Evolutionary conservation across 2,113 vertebrate species (phyloP).

Genomic region (Anas platyrhynchos): DNA sequence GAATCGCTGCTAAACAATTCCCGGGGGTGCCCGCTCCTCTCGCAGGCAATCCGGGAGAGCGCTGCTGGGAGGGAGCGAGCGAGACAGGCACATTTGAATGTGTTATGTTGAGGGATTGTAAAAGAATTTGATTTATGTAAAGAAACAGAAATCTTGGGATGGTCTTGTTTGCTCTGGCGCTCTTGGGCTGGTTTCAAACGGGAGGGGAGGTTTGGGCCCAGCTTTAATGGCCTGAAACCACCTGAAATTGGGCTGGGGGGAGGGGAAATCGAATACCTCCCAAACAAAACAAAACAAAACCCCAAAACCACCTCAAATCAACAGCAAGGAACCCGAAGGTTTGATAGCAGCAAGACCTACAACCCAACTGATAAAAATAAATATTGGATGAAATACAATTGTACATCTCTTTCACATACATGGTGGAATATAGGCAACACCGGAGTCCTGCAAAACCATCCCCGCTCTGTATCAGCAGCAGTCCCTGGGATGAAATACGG

Average conservation of each 20-base stretch:
- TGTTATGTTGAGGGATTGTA: slow-evolving; percentile 52
- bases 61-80: background rate
- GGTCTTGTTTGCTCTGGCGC: background rate
- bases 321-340: background rate
- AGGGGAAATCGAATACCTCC: background rate
- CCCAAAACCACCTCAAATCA: fast-evolving
- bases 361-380: background rate
- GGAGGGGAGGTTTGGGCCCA: background rate
- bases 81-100: slow-evolving; percentile 45
- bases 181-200: background rate
- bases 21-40: slow-evolving; percentile 74
- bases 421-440: background rate
- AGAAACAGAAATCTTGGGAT: slow-evolving; percentile 51
- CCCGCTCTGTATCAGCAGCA: background rate
- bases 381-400: background rate
- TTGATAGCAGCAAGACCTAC: background rate
- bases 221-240: background rate
- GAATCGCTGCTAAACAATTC: slow-evolving; percentile 90
- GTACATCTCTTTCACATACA: background rate
- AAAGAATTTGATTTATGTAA: slow-evolving; percentile 69
- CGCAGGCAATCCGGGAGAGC: slow-evolving; percentile 67
- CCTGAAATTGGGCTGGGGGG: background rate
- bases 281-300: background rate
- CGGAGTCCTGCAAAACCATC: background rate
- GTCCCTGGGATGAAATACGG: background rate